These are phyloP conservation scores for Baronia brevicornis DNA, from an alignment of 2,888 invertebrate genomes.

Conservation along the genomic window DNA sequence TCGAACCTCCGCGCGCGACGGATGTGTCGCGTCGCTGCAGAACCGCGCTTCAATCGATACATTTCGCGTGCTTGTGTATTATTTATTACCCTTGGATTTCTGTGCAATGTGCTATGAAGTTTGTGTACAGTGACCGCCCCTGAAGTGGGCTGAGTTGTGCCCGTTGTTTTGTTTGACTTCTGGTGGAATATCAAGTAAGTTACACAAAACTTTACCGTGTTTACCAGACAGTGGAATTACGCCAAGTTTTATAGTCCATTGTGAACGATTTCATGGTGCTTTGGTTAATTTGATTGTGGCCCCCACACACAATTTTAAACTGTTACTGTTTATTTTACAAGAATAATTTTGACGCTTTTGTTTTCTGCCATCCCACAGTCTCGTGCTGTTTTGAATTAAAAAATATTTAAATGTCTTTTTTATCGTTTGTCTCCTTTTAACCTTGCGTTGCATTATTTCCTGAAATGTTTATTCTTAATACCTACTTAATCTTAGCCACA, in stretches of 20 bases:
- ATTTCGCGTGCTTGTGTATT: constrained; percentile 45
- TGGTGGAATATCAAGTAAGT: constrained; percentile 43
- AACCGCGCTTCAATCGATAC: constrained; percentile 39
- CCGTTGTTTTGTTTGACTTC: constrained; percentile 25
- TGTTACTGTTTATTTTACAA: constrained; percentile 16
- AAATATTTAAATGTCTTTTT: neutral
- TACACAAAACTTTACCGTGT: constrained; percentile 12
- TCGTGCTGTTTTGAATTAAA: constrained; percentile 4
- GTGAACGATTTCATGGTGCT: constrained; percentile 31
- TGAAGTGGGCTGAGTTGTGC: constrained; percentile 40
- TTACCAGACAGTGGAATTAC: constrained; percentile 23
- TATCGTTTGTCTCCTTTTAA: constrained; percentile 1
- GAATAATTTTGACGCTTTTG: no score
- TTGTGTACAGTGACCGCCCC: constrained; percentile 56
- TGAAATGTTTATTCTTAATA: constrained; percentile 3
- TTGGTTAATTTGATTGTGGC: constrained; percentile 25
- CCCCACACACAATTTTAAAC: constrained; percentile 22
- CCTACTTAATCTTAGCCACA: no score
- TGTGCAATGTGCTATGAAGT: constrained; percentile 56
- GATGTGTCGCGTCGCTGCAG: constrained; percentile 59
- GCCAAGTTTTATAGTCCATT: constrained; percentile 42
- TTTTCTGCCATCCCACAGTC: no score
- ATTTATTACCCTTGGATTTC: constrained; percentile 33
- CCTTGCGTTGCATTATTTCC: constrained; percentile 9
- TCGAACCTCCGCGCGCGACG: constrained; percentile 65